A percentile compares a stretch with the other conserved stretches of the same genome.
These are phyloP conservation scores for Stenoptilia bipunctidactyla DNA, from an alignment of 2,888 invertebrate genomes.

Conservation along the genomic window DNA sequence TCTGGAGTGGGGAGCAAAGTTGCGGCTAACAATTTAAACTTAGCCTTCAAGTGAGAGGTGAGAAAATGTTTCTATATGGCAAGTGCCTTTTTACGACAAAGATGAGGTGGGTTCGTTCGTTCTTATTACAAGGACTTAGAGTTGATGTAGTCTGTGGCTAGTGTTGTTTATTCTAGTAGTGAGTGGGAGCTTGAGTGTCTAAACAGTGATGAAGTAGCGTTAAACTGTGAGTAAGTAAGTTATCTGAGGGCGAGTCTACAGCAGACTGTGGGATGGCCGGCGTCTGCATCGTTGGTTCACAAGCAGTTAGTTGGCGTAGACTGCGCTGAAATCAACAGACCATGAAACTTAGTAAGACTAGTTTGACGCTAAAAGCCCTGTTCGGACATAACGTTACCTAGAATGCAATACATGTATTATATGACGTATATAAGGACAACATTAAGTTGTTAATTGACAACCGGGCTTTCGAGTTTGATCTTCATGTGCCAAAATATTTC, in stretches of 20 bases:
- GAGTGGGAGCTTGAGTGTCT: not conserved
- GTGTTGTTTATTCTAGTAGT: too few species aligned
- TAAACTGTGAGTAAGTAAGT: constrained; percentile 34
- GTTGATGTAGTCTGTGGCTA: too few species aligned
- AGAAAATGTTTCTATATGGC: constrained; percentile 30
- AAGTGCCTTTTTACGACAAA: too few species aligned
- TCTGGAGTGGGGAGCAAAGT: constrained; percentile 44
- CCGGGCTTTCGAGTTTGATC: too few species aligned
- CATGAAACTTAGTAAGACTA: not conserved
- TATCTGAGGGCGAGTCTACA: constrained; percentile 22
- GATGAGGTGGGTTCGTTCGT: too few species aligned
- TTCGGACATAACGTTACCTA: too few species aligned
- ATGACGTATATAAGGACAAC: too few species aligned
- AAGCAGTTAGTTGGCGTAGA: not conserved
- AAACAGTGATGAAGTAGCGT: constrained; percentile 37
- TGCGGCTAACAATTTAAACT: constrained; percentile 61
- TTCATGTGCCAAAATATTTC: too few species aligned
- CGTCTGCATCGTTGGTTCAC: not conserved
- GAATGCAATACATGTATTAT: too few species aligned
- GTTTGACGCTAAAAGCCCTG: too few species aligned
- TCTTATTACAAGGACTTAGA: too few species aligned
- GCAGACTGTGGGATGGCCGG: not conserved
- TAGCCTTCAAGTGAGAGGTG: constrained; percentile 37
- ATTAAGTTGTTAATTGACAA: too few species aligned
- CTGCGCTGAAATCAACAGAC: not conserved